Evolutionary conservation across 2,797 vertebrate species (phyloP).

Genomic region (Echiichthys vipera): DNA sequence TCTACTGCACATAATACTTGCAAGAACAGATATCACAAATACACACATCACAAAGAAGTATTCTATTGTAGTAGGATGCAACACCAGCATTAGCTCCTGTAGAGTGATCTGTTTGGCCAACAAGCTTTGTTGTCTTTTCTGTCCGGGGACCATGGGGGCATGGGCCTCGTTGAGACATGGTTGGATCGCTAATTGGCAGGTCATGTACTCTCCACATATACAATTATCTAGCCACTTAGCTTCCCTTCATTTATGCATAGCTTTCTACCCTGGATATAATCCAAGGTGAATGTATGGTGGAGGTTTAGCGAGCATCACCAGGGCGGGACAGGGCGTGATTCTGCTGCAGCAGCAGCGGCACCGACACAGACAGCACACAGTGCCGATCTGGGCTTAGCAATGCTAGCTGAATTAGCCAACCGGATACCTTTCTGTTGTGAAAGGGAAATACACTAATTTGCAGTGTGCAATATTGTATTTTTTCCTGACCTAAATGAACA

Average conservation of each 20-base stretch:
- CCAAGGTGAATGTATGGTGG: too few relatives aligned
- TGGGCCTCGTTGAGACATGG: slow-evolving; percentile 44
- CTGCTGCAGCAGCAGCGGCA: slow-evolving; percentile 58
- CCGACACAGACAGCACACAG: slow-evolving; percentile 9
- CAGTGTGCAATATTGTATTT: neutral
- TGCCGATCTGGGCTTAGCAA: slow-evolving; percentile 53
- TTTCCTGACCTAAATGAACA: rapidly evolving
- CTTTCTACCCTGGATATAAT: neutral
- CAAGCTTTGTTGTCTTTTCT: slow-evolving; percentile 24
- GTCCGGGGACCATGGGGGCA: slow-evolving; percentile 17
- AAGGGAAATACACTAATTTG: neutral
- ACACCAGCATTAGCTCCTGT: neutral
- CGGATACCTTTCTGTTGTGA: slow-evolving; percentile 10
- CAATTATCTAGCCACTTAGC: neutral
- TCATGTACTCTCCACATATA: neutral
- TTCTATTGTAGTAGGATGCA: neutral
- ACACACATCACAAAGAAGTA: neutral
- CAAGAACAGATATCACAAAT: slow-evolving; percentile 14
- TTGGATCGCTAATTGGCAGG: slow-evolving; percentile 5
- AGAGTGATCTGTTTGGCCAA: neutral
- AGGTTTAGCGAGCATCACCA: slow-evolving; percentile 17
- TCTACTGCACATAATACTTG: neutral
- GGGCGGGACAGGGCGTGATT: slow-evolving; percentile 66
- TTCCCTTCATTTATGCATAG: neutral
- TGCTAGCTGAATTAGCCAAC: slow-evolving; percentile 65